A percentile compares a stretch with the other conserved stretches of the same genome.
Evolutionary conservation across 2,113 vertebrate genomes (phyloP).

Genomic region (Strix aluco): DNA sequence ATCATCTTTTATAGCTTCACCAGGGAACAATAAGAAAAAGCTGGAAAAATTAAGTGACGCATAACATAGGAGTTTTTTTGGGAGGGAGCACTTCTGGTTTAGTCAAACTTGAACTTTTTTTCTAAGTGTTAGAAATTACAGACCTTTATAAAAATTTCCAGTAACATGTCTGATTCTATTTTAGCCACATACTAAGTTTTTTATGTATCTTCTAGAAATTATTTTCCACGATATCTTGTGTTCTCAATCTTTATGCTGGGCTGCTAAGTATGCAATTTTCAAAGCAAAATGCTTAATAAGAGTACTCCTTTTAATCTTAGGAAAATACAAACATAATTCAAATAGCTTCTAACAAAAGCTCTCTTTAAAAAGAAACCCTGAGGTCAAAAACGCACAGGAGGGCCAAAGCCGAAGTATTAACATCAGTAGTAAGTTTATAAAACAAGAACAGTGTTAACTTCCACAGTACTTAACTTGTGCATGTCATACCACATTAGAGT

Average conservation of each 20-base stretch:
- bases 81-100: not conserved
- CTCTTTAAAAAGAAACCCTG: slow-evolving; percentile 62
- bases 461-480: slow-evolving; percentile 47
- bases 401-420: slow-evolving; percentile 39
- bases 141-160: slow-evolving; percentile 11
- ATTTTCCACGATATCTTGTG: not conserved
- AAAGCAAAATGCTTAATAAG: slow-evolving; percentile 59
- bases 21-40: slow-evolving; percentile 25
- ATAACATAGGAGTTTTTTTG: not conserved
- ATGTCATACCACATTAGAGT: slow-evolving; percentile 52
- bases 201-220: not conserved
- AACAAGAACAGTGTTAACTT: slow-evolving; percentile 63
- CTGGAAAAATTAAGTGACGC: slow-evolving; percentile 22
- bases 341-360: slow-evolving; percentile 65
- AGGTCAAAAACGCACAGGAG: slow-evolving; percentile 53
- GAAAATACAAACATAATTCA: slow-evolving; percentile 65
- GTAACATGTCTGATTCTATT: not conserved
- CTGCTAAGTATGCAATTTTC: slow-evolving; percentile 12
- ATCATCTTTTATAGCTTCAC: slow-evolving; percentile 50
- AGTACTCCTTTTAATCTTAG: slow-evolving; percentile 57
- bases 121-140: not conserved
- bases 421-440: slow-evolving; percentile 64
- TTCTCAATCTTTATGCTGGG: not conserved
- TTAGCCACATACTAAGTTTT: not conserved
- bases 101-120: not conserved